Evolutionary conservation across 2,113 vertebrate species (phyloP), one percentile per base, ranked within the genome.

Genomic region (Scomber colias): DNA sequence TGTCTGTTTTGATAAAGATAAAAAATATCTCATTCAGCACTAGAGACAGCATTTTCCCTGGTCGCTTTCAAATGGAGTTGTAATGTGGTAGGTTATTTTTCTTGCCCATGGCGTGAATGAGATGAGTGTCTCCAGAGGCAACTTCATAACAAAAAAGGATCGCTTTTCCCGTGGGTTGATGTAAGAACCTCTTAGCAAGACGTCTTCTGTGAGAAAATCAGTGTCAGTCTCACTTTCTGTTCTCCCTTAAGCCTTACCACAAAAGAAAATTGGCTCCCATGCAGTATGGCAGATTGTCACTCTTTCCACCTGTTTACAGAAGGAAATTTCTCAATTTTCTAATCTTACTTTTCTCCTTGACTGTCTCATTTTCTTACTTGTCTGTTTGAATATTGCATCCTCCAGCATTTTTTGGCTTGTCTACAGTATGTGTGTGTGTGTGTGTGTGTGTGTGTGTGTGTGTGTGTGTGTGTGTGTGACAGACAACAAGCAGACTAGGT

Each of bases 141-240:
- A 60, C 63, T 46, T 80, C 80, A 90, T 79, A 40, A 12, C 21
- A 84, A 89, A 87, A 86, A 75, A 73, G 78, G 82, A 79, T 91
- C 85, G 64, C 54, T 91, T 90, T 92, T 90, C 81, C 75, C 82
- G 86, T 56, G 77, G 57, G 81, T 64, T 75, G 81, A 75, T 83
- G 82, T 64, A 72, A 86, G 64, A 77, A 44, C 59, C 49, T 73
- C 71, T 78, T 81, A 78, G 85, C 75, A 51, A 53, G 81, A 71
- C 10, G 44, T 71, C 72, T 4, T 68, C 75, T 78, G 48, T 70
- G 78, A 85, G 65, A 76, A 30, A 4, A 51, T 45, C 57, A 6
- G 8, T 30, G 53, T 57, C 27, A 6, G 21, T 54, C 51, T 35
- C 19, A 27, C 31, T 73, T 30, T 35, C 46, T 30, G 14, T 24